A percentile compares a stretch with the other conserved stretches of the same genome.
phyloP scores from a whole-genome alignment of 2,797 vertebrate species.

The Margarornis squamiger region DNA sequence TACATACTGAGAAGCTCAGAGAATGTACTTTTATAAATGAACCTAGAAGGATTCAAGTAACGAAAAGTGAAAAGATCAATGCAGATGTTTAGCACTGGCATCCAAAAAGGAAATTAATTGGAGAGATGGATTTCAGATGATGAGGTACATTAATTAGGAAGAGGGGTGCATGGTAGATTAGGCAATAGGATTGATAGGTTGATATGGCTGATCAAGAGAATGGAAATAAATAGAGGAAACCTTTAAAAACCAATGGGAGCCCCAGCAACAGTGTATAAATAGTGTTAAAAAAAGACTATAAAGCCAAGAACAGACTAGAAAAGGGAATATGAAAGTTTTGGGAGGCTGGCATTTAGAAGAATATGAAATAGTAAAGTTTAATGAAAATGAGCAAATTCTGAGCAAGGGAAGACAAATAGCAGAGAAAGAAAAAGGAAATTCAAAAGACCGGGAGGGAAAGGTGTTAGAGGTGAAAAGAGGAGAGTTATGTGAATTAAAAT shows the following conservation, averaged over 20 bases:
- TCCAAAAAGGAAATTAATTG: background rate
- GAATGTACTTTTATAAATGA: background rate
- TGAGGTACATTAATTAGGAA: background rate
- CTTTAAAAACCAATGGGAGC: background rate
- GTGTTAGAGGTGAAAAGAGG: background rate
- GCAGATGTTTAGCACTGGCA: background rate
- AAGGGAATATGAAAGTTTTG: background rate
- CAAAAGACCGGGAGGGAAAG: background rate
- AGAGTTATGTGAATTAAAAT: background rate
- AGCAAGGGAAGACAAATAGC: background rate
- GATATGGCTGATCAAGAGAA: background rate
- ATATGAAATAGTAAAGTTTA: background rate
- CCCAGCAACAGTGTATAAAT: background rate
- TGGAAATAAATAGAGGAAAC: background rate
- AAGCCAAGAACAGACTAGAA: background rate
- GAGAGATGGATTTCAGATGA: background rate
- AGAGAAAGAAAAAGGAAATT: background rate
- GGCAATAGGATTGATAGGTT: background rate
- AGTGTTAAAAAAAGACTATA: background rate
- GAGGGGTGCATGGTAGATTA: background rate
- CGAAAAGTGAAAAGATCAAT: background rate
- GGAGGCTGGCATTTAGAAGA: background rate
- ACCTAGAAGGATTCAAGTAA: background rate
- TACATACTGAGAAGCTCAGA: background rate
- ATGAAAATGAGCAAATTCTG: background rate